Conservation (phyloP, 2,113 vertebrate genomes). For the Plecotus auritus region DNA sequence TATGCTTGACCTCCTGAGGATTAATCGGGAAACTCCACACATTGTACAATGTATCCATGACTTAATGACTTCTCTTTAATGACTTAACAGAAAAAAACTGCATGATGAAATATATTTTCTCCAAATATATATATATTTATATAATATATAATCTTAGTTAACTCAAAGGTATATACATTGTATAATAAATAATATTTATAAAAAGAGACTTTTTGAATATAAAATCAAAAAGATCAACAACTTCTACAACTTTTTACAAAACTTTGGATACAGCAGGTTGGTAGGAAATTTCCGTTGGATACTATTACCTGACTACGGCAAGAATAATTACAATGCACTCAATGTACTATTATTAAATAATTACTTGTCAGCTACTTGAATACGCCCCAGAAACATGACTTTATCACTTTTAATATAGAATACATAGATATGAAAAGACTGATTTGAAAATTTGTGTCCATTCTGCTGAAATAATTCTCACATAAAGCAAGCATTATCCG, state of each 20-base stretch:
- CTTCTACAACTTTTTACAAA: constrained; percentile 98
- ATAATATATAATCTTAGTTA: constrained; percentile 99
- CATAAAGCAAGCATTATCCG: constrained; percentile 55
- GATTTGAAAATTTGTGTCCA: constrained; percentile 44
- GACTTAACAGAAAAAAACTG: constrained; percentile 78
- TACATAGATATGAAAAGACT: constrained; percentile 70
- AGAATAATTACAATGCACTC: constrained; percentile 82
- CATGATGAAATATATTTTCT: constrained; percentile 84
- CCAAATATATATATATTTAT: constrained; percentile 94
- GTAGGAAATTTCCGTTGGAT: constrained; percentile 79
- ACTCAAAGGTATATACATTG: constrained; percentile 99
- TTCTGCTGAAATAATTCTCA: constrained; percentile 61
- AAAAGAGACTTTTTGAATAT: constrained; percentile 99
- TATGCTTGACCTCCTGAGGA: not conserved
- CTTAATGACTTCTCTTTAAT: constrained; percentile 80
- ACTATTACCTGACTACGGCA: constrained; percentile 81
- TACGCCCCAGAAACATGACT: constrained; percentile 73
- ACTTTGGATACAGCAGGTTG: constrained; percentile 97
- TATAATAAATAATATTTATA: constrained; percentile 99
- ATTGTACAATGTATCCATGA: constrained; percentile 52
- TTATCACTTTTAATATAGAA: constrained; percentile 78
- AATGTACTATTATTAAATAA: constrained; percentile 82
- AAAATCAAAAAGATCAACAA: constrained; percentile 97
- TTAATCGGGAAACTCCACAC: constrained; percentile 68
- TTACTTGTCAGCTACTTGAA: constrained; percentile 76